Conservation (phyloP, 2,113 vertebrate genomes). For the Haemorhous mexicanus region DNA sequence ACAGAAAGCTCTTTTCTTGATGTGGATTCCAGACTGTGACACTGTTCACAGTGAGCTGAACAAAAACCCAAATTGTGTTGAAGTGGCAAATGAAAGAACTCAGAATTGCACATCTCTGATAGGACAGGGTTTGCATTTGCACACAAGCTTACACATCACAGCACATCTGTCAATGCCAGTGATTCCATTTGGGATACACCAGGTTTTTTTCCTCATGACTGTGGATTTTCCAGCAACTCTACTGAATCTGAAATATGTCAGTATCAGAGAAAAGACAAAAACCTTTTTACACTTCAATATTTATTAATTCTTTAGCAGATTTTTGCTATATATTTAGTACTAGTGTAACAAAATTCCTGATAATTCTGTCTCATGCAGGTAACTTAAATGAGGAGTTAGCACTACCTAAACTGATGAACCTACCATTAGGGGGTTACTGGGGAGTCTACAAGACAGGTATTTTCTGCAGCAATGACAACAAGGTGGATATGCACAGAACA, state of each 20-base stretch:
- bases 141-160: neutral
- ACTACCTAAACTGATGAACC: neutral
- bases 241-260: neutral
- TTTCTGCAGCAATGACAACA: slow-evolving; percentile 13
- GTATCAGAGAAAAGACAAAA: slow-evolving; percentile 8
- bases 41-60: neutral
- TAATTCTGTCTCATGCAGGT: slow-evolving; percentile 20
- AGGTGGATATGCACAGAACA: neutral
- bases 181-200: neutral
- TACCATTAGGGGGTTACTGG: neutral
- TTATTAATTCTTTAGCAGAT: neutral
- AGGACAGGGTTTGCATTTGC: neutral
- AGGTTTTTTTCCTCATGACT: neutral
- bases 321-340: slow-evolving; percentile 28
- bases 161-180: neutral
- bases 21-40: neutral
- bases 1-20: neutral
- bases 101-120: neutral
- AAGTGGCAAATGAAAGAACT: neutral
- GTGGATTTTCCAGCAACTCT: neutral
- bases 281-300: neutral
- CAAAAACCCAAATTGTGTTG: neutral
- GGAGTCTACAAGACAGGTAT: neutral
- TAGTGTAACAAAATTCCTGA: slow-evolving; percentile 7
- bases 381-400: slow-evolving; percentile 30